Conservation (phyloP, 1,140 invertebrate species). For the Danaus melanippus region DNA sequence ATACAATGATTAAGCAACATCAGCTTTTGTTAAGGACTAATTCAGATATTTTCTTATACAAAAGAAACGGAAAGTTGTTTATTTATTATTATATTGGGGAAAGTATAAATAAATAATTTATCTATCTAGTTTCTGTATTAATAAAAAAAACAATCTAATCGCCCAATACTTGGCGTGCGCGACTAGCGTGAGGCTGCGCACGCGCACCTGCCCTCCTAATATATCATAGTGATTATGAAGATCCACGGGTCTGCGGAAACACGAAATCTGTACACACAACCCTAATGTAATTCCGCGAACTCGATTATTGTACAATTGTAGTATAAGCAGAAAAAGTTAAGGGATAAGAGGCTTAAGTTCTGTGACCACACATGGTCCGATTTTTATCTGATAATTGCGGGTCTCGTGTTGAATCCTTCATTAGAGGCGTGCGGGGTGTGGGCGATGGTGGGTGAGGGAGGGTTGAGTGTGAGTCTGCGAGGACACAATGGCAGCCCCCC, state of each 20-base stretch:
- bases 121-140: too few species aligned
- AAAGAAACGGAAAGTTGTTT: too few species aligned
- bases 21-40: too few species aligned
- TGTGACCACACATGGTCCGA: constrained; percentile 40
- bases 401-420: constrained; percentile 52
- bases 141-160: not conserved
- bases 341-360: constrained; percentile 20
- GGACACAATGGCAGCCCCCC: constrained; percentile 62
- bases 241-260: constrained; percentile 40
- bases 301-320: constrained; percentile 19
- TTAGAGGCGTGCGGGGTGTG: constrained; percentile 36
- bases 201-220: constrained; percentile 55
- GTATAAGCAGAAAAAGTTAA: constrained; percentile 15
- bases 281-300: constrained; percentile 19
- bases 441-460: constrained; percentile 13
- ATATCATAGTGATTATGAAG: constrained; percentile 49
- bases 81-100: too few species aligned
- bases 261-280: constrained; percentile 39
- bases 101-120: too few species aligned
- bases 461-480: constrained; percentile 33
- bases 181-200: constrained; percentile 39
- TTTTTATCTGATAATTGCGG: constrained; percentile 63
- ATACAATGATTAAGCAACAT: too few species aligned
- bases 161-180: constrained; percentile 39
- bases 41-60: too few species aligned